Base-by-base conservation (phyloP, 2,113 vertebrate species). In the Phyllostomus discolor region DNA sequence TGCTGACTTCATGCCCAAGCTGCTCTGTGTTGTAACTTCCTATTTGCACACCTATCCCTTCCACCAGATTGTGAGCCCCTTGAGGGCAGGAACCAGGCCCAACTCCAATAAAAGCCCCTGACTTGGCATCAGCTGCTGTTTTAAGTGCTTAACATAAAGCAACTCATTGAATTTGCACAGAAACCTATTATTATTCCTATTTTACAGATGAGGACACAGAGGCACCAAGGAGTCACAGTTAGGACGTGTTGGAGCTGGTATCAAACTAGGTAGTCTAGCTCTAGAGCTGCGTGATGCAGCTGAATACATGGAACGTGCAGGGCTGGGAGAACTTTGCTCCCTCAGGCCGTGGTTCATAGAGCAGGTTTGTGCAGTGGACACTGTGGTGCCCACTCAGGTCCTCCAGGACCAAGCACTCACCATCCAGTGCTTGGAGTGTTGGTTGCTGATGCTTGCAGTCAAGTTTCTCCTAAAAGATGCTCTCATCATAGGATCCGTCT, bases 1-100 rank as follows among this genome's bases (percentile, higher is more conserved):
- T 0, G 2, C 57, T 12, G 52, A n/a, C 57, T 50, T 54, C 22
- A 0, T 0, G 9, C 10, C 59, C n/a, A 9, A 10, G 59, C 59
- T 43, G 17, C 78, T 41, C 33, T 2, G 41, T 3, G 5, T 10
- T 6, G 0, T 24, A 7, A 22, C 69, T n/a, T 41, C 59, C 89
- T 2, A 0, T 10, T 7, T 83, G 84, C 17, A 0, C 54, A 14
- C 57, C 54, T 0, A 3, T 10, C 33, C 38, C 38, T 50, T 48
- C 82, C 7, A 0, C 28, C n/a, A 31, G 52, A 24, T 41, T 5
- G 11, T 10, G 66, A 82, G 75, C 48, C 2, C 46, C 57, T 3
- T 8, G 12, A 80, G 66, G 46, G 81, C 87, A 57, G 91, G 26
- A 26, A 33, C 86, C 33, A 2, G 20, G 31, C 26, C 24, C 26